A percentile compares a stretch with the other conserved stretches of the same genome.
Evolutionary conservation across 2,797 vertebrate genomes (phyloP).

Genomic region (Urosaurus nigricauda): DNA sequence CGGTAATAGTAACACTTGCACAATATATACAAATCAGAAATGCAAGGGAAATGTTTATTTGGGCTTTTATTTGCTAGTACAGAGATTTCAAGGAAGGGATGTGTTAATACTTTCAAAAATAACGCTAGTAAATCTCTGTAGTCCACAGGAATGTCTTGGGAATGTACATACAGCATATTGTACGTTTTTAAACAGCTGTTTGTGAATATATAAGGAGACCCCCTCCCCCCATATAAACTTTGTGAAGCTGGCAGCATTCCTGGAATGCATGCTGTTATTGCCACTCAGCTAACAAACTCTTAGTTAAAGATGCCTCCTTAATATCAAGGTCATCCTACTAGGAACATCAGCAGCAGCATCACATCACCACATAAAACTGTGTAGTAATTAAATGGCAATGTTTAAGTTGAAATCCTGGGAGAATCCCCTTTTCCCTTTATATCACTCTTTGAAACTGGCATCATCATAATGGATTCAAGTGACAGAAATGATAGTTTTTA

Average conservation of each 20-base stretch:
- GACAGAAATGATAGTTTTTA: conserved; percentile 15
- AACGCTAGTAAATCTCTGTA: rapidly evolving
- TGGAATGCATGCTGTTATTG: conserved; percentile 17
- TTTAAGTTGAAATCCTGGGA: background rate
- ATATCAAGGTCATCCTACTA: background rate
- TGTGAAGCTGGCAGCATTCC: conserved; percentile 15
- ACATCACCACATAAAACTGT: background rate
- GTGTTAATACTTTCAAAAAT: background rate
- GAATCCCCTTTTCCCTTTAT: background rate
- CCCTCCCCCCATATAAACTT: background rate
- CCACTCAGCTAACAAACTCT: background rate
- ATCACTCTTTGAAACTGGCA: background rate
- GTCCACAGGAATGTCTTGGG: background rate
- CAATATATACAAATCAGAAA: background rate
- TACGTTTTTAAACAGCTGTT: conserved; percentile 5
- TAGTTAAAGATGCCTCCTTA: background rate
- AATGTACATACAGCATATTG: background rate
- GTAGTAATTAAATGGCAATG: background rate
- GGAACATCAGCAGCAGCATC: background rate
- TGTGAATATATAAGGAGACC: conserved; percentile 30
- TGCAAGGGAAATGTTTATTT: background rate
- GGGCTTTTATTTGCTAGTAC: background rate
- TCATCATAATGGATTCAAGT: conserved; percentile 21
- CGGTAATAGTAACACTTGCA: background rate
- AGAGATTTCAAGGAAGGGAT: background rate